phyloP scores from a whole-genome alignment of 2,797 vertebrate genomes.

The Pseudomugil tenellus region DNA sequence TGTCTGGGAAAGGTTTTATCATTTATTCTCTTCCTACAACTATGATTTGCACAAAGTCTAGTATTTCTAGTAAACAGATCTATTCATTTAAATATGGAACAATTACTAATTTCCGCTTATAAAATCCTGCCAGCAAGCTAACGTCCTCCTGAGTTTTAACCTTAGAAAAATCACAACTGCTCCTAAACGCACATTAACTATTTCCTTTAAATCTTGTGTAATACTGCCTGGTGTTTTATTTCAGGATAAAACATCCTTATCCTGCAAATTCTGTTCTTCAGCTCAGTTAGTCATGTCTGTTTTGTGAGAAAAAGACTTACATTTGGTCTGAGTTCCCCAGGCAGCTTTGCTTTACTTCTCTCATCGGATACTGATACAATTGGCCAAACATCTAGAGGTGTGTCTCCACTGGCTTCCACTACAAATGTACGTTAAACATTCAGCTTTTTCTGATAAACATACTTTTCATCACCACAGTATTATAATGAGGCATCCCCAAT shows the following conservation, averaged over 20 bases:
- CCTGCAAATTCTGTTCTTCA: constrained; percentile 14
- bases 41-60: constrained; percentile 10
- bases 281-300: constrained; percentile 29
- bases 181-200: not conserved
- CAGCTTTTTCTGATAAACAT: not conserved
- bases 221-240: not conserved
- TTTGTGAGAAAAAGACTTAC: not conserved
- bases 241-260: not conserved
- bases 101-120: constrained; percentile 5
- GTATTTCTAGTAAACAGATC: too few relatives aligned
- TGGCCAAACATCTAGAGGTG: constrained; percentile 53
- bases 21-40: not conserved
- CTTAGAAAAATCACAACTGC: not conserved
- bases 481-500: not conserved
- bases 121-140: constrained; percentile 9
- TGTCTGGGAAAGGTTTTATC: too few relatives aligned
- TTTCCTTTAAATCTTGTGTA: not conserved
- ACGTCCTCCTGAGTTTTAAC: not conserved
- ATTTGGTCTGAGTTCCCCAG: not conserved
- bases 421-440: constrained; percentile 19
- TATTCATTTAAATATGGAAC: constrained; percentile 30
- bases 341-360: constrained; percentile 19
- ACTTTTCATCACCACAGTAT: not conserved
- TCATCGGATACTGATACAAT: not conserved
- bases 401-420: constrained; percentile 40